These are phyloP conservation scores for Latrodectus hesperus DNA, from an alignment of 2,888 invertebrate species.

Conservation along the genomic window DNA sequence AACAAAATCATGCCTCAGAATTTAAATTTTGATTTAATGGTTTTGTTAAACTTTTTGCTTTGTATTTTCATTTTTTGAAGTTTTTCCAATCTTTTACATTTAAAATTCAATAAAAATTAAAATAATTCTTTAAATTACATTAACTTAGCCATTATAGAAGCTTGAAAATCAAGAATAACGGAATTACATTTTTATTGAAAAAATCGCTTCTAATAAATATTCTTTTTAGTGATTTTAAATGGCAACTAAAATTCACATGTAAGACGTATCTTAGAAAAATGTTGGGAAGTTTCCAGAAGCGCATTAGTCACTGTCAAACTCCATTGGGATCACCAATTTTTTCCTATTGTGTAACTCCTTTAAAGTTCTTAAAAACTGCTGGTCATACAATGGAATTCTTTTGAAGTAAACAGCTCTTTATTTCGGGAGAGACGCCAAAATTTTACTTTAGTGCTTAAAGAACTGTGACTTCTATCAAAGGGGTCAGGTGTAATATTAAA, in stretches of 20 bases:
- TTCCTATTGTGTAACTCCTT: conserved; percentile 33
- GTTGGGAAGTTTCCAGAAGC: conserved; percentile 56
- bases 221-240: conserved; percentile 30
- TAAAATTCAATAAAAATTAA: too few relatives aligned
- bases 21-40: too few relatives aligned
- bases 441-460: not conserved
- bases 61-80: too few relatives aligned
- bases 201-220: conserved; percentile 23
- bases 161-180: not conserved
- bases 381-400: conserved; percentile 1
- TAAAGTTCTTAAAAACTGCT: conserved; percentile 19
- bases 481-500: not conserved
- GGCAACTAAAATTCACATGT: conserved; percentile 54
- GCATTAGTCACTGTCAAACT: conserved; percentile 58
- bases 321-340: conserved; percentile 52
- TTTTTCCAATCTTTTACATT: too few relatives aligned
- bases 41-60: too few relatives aligned
- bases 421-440: not conserved
- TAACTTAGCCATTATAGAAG: conserved; percentile 20
- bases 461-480: not conserved
- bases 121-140: not conserved
- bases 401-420: not conserved
- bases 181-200: conserved; percentile 12
- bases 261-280: conserved; percentile 44
- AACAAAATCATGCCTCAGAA: too few relatives aligned